Evolutionary conservation across 2,888 invertebrate species (phyloP).

Genomic region (Rhaphigaster nebulosa): DNA sequence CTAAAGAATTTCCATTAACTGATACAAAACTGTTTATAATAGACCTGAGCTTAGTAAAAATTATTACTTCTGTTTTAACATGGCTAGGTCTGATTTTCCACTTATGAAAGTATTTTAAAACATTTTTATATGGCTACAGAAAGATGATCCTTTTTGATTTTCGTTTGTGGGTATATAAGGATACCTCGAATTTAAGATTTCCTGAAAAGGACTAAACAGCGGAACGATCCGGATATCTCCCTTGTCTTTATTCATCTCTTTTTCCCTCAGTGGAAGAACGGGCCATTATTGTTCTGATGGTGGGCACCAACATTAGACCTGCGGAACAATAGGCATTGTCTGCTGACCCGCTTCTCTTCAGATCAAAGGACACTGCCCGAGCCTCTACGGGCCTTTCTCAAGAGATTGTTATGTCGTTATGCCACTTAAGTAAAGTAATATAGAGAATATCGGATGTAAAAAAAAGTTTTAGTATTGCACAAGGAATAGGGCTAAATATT

Average conservation of each 20-base stretch:
- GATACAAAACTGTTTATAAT: no score
- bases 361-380: neutral
- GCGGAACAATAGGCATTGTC: neutral
- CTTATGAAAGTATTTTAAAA: no score
- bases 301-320: neutral
- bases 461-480: no score
- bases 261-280: neutral
- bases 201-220: neutral
- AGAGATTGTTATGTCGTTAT: neutral
- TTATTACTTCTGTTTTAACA: no score
- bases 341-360: neutral
- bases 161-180: neutral
- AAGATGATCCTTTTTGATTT: no score
- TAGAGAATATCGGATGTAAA: no score
- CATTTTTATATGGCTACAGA: no score
- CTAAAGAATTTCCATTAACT: no score
- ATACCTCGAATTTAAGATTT: neutral
- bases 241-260: slow-evolving; percentile 12
- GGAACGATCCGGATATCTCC: neutral
- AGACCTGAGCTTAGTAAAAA: no score
- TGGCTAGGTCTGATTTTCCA: no score
- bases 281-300: neutral
- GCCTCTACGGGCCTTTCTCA: neutral
- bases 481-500: no score
- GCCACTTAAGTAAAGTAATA: neutral